Base-by-base conservation (phyloP, 53 echinoderm and acorn worm species). In the Holothuria scabra region DNA sequence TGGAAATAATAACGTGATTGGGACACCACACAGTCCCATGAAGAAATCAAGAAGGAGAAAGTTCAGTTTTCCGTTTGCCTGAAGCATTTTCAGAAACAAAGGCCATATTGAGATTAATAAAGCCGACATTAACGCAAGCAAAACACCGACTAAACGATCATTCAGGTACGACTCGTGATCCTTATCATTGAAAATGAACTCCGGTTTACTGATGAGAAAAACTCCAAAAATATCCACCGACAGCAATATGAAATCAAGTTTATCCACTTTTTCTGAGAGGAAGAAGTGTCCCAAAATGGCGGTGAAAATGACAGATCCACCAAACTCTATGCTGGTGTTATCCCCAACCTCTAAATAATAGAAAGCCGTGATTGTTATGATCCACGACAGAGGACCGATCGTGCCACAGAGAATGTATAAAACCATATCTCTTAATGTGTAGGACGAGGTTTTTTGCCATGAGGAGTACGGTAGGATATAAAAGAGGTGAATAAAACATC, bases 201-300 rank as follows among this genome's bases (percentile, higher is more conserved):
- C 67, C 34, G 67, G 67, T 67, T 67, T 67, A 35, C 67, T 11
- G 30, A 67, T 67, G 7, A 67, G 34, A 67, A 67, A 8, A 0
- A 67, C 34, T 28, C 67, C 67, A 35, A 67, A 6, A 20, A 67
- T 20, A 67, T 67, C 67, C 20, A 35, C 33, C 67, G 34, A 28
- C 67, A 67, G 32, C 14, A 67, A 18, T 20, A 67, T 35, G 8
- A 20, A 22, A 67, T 67, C 67, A 10, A 67, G 12, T 67, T 20
- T 67, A 29, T 67, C 30, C 20, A 67, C 30, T 24, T 29, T 67
- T 67, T 67, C 67, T 14, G 67, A 67, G n/a, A 67, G 33, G 30
- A 28, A 67, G 34, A 25, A 67, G 67, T 67, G 67, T 67, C 67
- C 67, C 67, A 67, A 28, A 20, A 67, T 11, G 32, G 67, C 67